Evolutionary conservation across 2,797 vertebrate genomes (phyloP).

Genomic region (Leptatherina wallacei): DNA sequence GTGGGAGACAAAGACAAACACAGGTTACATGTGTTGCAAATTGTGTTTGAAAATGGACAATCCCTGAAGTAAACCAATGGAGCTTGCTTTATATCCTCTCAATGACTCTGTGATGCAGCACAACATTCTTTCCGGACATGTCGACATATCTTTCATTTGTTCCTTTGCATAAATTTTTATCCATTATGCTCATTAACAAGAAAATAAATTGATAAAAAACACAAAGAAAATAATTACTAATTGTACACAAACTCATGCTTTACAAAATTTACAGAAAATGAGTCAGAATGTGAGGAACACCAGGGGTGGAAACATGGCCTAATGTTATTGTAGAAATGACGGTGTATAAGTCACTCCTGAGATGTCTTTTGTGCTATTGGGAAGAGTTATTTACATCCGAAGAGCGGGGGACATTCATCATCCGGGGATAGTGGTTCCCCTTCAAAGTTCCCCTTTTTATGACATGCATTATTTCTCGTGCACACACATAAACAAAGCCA

Average conservation of each 20-base stretch:
- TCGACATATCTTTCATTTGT: constrained; percentile 10
- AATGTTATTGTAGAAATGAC: constrained; percentile 78
- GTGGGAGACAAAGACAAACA: constrained; percentile 75
- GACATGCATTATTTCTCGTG: constrained; percentile 90
- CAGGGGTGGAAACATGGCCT: constrained; percentile 63
- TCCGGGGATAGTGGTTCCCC: constrained; percentile 78
- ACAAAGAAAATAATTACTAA: background rate
- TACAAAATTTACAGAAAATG: constrained; percentile 42
- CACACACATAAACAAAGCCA: constrained; percentile 87
- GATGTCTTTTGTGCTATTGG: constrained; percentile 77
- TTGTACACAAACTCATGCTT: constrained; percentile 22
- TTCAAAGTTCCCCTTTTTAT: constrained; percentile 84
- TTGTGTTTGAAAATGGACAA: constrained; percentile 59
- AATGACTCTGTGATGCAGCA: constrained; percentile 26
- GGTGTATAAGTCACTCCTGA: constrained; percentile 76
- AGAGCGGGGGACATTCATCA: constrained; percentile 80
- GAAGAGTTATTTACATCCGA: constrained; percentile 81
- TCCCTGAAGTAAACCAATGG: constrained; percentile 60
- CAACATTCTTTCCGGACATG: constrained; percentile 14
- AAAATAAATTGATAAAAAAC: background rate
- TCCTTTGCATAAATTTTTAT: constrained; percentile 10
- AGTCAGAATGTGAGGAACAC: constrained; percentile 61
- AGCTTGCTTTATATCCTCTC: constrained; percentile 21
- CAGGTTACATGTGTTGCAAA: constrained; percentile 52
- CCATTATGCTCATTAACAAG: background rate